These are phyloP conservation scores for Entomobrya proxima DNA, from an alignment of 2,888 invertebrate genomes.

Conservation along the genomic window DNA sequence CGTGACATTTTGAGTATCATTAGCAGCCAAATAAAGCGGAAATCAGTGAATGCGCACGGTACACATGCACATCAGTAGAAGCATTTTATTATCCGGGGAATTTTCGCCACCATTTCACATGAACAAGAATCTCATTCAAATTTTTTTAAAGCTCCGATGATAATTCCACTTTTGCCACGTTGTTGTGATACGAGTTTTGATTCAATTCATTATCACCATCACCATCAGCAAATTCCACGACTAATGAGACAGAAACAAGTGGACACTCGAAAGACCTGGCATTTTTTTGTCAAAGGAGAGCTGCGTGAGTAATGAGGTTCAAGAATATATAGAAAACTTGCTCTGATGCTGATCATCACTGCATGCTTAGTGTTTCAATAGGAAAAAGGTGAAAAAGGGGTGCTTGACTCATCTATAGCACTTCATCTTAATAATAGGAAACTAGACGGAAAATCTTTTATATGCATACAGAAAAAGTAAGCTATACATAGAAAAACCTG, in stretches of 20 bases:
- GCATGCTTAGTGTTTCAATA: neutral
- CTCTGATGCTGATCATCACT: neutral
- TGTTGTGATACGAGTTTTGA: neutral
- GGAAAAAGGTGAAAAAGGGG: conserved; percentile 27
- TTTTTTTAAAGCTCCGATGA: too few relatives aligned
- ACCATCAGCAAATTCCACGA: conserved; percentile 22
- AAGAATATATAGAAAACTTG: neutral
- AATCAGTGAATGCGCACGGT: neutral
- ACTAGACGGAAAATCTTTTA: neutral
- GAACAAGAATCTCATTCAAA: neutral
- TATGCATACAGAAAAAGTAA: too few relatives aligned
- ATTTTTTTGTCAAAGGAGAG: neutral
- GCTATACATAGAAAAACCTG: neutral
- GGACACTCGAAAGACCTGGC: conserved; percentile 48
- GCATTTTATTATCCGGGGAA: neutral
- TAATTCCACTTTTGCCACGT: too few relatives aligned
- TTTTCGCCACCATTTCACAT: neutral
- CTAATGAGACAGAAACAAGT: conserved; percentile 61
- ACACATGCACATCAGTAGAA: neutral
- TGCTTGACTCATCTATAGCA: conserved; percentile 2
- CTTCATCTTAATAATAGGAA: neutral
- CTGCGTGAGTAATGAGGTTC: neutral
- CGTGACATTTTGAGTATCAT: conserved; percentile 60
- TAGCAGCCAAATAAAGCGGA: conserved; percentile 54
- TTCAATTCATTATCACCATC: conserved; percentile 4